Percentiles rank a stretch among this genome's conserved stretches.
Conservation (phyloP, 2,797 vertebrate genomes). For the Rhodeus uyekii region DNA sequence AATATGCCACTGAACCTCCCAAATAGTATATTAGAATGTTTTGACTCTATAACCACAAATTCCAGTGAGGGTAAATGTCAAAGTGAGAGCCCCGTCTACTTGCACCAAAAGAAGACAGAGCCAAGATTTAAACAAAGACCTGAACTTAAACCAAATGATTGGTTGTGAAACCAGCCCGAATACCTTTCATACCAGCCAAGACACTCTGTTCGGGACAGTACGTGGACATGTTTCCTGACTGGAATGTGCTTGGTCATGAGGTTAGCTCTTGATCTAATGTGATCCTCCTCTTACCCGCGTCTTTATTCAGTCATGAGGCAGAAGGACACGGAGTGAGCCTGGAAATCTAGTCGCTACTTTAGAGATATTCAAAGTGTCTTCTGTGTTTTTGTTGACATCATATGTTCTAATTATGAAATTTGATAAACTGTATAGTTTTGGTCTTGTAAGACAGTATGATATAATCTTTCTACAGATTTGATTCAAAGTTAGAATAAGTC, state of each 20-base stretch:
- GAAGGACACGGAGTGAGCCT: conserved; percentile 19
- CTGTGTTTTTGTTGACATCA: conserved; percentile 14
- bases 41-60: conserved; percentile 51
- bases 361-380: conserved; percentile 21
- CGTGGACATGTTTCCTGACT: conserved; percentile 55
- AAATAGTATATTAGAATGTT: not conserved
- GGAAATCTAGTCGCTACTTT: conserved; percentile 14
- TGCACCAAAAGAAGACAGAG: conserved; percentile 61
- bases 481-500: too few relatives aligned
- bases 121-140: conserved; percentile 71
- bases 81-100: conserved; percentile 63
- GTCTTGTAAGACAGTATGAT: not conserved
- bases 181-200: conserved; percentile 14
- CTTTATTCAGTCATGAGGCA: conserved; percentile 29
- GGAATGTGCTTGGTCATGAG: conserved; percentile 57
- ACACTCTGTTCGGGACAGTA: conserved; percentile 50
- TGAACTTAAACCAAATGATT: conserved; percentile 68
- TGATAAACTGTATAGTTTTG: not conserved
- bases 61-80: conserved; percentile 61
- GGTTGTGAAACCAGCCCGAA: conserved; percentile 61
- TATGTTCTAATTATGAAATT: not conserved
- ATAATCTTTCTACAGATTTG: not conserved
- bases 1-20: too few relatives aligned
- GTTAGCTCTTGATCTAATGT: conserved; percentile 40
- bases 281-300: conserved; percentile 19